These are phyloP conservation scores for Phoebastria nigripes DNA, from an alignment of 2,797 vertebrate species.

Conservation along the genomic window DNA sequence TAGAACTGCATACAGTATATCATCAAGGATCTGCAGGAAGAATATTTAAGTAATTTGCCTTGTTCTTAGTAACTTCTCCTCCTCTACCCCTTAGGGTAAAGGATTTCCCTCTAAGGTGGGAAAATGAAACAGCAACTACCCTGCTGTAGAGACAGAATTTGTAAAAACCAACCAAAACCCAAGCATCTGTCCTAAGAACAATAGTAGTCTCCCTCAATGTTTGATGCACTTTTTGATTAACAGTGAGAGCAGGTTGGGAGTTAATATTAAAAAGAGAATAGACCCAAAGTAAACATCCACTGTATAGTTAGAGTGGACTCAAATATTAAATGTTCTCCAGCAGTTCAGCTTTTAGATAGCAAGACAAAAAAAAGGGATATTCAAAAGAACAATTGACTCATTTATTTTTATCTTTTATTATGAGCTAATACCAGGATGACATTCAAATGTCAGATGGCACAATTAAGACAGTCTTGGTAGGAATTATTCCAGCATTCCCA, in stretches of 20 bases:
- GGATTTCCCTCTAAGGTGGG: neutral
- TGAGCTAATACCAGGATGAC: conserved; percentile 70
- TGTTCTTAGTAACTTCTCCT: conserved; percentile 42
- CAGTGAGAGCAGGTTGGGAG: neutral
- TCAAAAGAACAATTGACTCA: conserved; percentile 36
- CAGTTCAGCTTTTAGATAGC: conserved; percentile 61
- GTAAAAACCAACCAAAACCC: neutral
- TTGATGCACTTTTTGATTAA: neutral
- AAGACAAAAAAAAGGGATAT: neutral
- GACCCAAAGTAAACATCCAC: neutral
- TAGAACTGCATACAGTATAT: neutral
- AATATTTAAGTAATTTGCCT: neutral
- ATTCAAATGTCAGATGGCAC: conserved; percentile 69
- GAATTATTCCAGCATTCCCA: conserved; percentile 66
- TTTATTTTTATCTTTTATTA: conserved; percentile 68
- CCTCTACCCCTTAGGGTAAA: neutral
- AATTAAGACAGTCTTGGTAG: conserved; percentile 66
- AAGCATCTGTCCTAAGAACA: neutral
- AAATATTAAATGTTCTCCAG: conserved; percentile 49
- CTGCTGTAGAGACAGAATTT: neutral
- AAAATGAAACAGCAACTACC: neutral
- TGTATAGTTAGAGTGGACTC: neutral
- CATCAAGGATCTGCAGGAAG: neutral
- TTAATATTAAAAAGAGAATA: neutral
- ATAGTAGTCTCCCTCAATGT: neutral